Conservation (phyloP, 2,797 vertebrate genomes). For the Coregonus suidteri region DNA sequence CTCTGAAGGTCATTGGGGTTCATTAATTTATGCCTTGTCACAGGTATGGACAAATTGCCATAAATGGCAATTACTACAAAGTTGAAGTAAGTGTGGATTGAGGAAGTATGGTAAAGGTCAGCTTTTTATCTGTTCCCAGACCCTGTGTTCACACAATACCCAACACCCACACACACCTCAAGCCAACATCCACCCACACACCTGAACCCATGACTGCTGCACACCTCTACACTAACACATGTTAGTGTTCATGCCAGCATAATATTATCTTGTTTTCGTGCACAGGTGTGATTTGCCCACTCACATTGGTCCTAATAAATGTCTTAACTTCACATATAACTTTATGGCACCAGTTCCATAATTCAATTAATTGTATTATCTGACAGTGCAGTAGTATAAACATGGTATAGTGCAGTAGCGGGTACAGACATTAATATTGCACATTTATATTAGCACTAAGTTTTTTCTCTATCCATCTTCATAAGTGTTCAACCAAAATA, state of each 20-base stretch:
- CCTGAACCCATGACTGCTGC: neutral
- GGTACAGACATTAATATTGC: neutral
- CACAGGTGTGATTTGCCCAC: neutral
- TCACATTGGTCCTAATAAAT: neutral
- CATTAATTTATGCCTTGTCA: neutral
- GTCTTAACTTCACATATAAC: neutral
- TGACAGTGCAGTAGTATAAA: neutral
- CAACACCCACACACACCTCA: neutral
- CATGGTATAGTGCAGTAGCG: neutral
- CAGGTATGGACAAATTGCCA: neutral
- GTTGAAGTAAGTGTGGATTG: neutral
- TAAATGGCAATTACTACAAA: too few relatives aligned
- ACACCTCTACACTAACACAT: neutral
- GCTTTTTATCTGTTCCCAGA: neutral
- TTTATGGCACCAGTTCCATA: neutral
- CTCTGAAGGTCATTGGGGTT: neutral
- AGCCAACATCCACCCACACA: neutral
- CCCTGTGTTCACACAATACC: neutral
- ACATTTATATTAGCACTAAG: neutral
- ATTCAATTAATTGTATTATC: neutral
- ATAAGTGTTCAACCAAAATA: neutral
- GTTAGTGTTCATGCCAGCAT: neutral
- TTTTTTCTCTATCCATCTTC: neutral
- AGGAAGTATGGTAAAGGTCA: slow-evolving; percentile 1
- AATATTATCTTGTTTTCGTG: neutral